Conservation (phyloP, 2,797 vertebrate genomes). For the Centroberyx gerrardi region DNA sequence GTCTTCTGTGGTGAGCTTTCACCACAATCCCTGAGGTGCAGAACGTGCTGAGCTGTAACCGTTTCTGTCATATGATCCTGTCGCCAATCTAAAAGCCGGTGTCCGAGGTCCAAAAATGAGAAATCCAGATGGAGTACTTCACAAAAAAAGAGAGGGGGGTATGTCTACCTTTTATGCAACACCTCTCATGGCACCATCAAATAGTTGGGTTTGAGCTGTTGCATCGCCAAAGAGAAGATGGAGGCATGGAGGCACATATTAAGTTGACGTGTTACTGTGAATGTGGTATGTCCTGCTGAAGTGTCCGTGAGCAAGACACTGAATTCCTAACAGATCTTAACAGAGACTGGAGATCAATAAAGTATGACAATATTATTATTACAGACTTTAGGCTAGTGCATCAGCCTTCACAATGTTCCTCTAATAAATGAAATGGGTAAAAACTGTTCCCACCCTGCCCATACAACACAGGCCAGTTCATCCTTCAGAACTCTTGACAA, state of each 20-base stretch:
- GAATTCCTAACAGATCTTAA: not conserved
- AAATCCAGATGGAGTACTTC: slow-evolving; percentile 70
- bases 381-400: slow-evolving; percentile 28
- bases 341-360: slow-evolving; percentile 9
- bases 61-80: slow-evolving; percentile 54
- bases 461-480: slow-evolving; percentile 34
- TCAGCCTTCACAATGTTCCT: not conserved
- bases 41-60: slow-evolving; percentile 1
- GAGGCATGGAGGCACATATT: not conserved
- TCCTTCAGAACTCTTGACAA: slow-evolving; percentile 49
- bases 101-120: slow-evolving; percentile 47
- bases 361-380: slow-evolving; percentile 18
- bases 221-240: slow-evolving; percentile 14
- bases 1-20: slow-evolving; percentile 51
- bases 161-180: slow-evolving; percentile 51
- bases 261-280: not conserved
- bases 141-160: slow-evolving; percentile 5
- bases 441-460: slow-evolving; percentile 38
- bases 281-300: not conserved
- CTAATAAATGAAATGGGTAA: slow-evolving; percentile 15
- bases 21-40: slow-evolving; percentile 55
- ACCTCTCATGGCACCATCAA: slow-evolving; percentile 52
- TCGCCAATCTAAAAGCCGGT: slow-evolving; percentile 44
- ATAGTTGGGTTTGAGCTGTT: slow-evolving; percentile 24
- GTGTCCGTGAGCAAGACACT: slow-evolving; percentile 1